phyloP scores from a whole-genome alignment of 1,140 invertebrate genomes.

The Trichonephila clavata region DNA sequence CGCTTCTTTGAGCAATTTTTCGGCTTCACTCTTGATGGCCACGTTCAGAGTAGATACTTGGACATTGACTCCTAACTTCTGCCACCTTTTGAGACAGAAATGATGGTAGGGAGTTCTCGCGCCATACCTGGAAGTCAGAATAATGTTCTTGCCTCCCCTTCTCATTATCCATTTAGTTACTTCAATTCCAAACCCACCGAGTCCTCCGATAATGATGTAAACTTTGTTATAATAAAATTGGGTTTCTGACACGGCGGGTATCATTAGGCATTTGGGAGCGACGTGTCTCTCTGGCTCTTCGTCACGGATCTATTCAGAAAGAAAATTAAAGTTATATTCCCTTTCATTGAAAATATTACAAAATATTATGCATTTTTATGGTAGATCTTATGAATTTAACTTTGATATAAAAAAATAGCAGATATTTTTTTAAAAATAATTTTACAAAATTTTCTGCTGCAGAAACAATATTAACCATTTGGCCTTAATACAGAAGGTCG shows the following conservation, averaged over 20 bases:
- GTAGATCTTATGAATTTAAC: no score
- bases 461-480: no score
- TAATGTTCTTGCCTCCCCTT: constrained; percentile 82
- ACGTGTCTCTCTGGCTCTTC: constrained; percentile 79
- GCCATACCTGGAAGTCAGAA: constrained; percentile 83
- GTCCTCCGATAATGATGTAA: constrained; percentile 83
- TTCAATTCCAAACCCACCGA: constrained; percentile 85
- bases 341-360: no score
- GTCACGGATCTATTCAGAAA: constrained; percentile 73
- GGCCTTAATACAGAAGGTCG: no score
- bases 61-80: constrained; percentile 87
- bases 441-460: no score
- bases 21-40: constrained; percentile 85
- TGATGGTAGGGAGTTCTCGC: constrained; percentile 83
- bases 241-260: constrained; percentile 80
- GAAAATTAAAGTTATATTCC: no score
- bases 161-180: constrained; percentile 83
- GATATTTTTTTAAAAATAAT: no score
- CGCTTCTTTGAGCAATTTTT: constrained; percentile 87
- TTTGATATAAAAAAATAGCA: no score
- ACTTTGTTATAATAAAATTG: constrained; percentile 80
- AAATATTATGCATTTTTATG: no score
- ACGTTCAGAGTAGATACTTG: constrained; percentile 87
- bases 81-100: constrained; percentile 82
- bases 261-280: constrained; percentile 78